phyloP scores from a whole-genome alignment of 2,113 vertebrate species.

The Clarias gariepinus region DNA sequence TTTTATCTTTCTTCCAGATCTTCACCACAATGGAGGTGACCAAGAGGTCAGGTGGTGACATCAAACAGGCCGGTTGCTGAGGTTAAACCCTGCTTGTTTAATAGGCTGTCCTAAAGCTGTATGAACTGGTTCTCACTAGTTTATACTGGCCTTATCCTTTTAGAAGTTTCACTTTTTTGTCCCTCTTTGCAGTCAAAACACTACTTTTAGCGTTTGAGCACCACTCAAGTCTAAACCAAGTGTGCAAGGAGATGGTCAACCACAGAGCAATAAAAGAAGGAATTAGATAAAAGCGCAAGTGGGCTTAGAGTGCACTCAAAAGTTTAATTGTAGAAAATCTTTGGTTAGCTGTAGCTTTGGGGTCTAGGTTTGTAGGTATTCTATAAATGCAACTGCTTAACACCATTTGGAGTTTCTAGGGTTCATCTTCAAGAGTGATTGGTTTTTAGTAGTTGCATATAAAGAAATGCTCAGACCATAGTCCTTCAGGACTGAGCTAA shows the following conservation, averaged over 20 bases:
- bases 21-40: slow-evolving; percentile 90
- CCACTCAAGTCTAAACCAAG: neutral
- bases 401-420: neutral
- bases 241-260: neutral
- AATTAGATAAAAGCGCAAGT: neutral
- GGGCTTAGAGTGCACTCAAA: neutral
- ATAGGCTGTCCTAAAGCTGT: slow-evolving; percentile 62
- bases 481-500: neutral
- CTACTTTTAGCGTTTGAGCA: neutral
- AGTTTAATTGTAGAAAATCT: neutral
- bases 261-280: slow-evolving; percentile 18
- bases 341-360: neutral
- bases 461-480: neutral
- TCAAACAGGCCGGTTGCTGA: slow-evolving; percentile 90
- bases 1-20: slow-evolving; percentile 68
- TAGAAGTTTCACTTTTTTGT: neutral
- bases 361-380: neutral
- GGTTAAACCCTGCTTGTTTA: slow-evolving; percentile 90
- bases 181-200: neutral
- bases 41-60: slow-evolving; percentile 85
- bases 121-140: slow-evolving; percentile 45
- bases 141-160: slow-evolving; percentile 10
- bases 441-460: neutral
- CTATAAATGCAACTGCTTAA: neutral
- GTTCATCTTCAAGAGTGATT: neutral